A percentile compares a stretch with the other conserved stretches of the same genome.
phyloP scores from a whole-genome alignment of 2,888 invertebrate species.

The Nemotelus pantherinus region DNA sequence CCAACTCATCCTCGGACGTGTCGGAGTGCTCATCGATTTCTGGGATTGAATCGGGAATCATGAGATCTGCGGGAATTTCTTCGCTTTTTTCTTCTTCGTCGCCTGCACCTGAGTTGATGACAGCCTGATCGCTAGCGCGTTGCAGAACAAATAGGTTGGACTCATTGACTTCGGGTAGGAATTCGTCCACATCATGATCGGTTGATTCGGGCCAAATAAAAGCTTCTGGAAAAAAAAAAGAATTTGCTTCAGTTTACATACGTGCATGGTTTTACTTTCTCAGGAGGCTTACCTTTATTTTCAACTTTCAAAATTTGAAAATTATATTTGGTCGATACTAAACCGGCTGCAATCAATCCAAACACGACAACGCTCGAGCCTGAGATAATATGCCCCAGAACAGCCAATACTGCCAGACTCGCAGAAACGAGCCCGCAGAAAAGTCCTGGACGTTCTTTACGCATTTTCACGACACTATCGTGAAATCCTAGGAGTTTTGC shows the following conservation, averaged over 20 bases:
- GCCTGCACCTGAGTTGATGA: conserved; percentile 55
- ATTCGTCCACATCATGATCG: conserved; percentile 60
- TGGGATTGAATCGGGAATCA: conserved; percentile 63
- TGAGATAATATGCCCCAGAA: conserved; percentile 60
- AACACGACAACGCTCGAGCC: conserved; percentile 59
- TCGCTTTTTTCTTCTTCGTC: conserved; percentile 59
- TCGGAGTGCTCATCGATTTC: conserved; percentile 63
- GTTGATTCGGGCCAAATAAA: conserved; percentile 55
- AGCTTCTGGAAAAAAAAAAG: conserved; percentile 40
- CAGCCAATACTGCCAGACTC: conserved; percentile 56
- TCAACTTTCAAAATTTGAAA: conserved; percentile 60
- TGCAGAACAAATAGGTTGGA: conserved; percentile 60
- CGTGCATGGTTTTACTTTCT: background rate
- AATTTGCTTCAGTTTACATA: background rate
- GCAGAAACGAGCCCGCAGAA: conserved; percentile 57
- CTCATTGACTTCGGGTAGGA: conserved; percentile 62
- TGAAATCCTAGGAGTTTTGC: conserved; percentile 53
- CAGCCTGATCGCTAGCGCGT: conserved; percentile 61
- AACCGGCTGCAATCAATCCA: conserved; percentile 57
- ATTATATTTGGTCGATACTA: conserved; percentile 60
- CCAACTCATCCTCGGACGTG: conserved; percentile 56
- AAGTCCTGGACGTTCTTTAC: conserved; percentile 57
- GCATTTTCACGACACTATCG: conserved; percentile 54
- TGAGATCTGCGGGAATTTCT: conserved; percentile 62
- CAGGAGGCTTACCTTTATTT: conserved; percentile 55